A percentile compares a stretch with the other conserved stretches of the same genome.
These are phyloP conservation scores for Xerus inauris DNA, from an alignment of 2,113 vertebrate genomes.

Conservation along the genomic window DNA sequence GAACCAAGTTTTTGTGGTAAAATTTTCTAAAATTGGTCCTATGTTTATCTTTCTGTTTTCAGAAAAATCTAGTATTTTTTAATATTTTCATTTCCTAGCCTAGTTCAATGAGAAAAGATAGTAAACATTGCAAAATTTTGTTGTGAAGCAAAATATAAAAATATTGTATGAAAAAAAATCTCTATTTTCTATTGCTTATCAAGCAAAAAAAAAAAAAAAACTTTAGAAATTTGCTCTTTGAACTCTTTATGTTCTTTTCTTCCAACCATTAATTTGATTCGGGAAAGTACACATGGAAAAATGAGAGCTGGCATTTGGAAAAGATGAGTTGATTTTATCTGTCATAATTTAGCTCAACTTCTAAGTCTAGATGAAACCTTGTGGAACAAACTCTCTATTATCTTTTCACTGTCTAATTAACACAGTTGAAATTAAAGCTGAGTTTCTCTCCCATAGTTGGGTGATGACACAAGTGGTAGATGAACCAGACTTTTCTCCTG, in stretches of 20 bases:
- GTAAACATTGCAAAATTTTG: neutral
- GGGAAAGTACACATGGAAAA: constrained; percentile 43
- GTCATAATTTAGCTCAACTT: neutral
- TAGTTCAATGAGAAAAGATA: neutral
- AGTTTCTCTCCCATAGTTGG: neutral
- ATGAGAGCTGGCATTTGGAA: constrained; percentile 1
- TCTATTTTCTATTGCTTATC: neutral
- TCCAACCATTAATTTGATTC: constrained; percentile 10
- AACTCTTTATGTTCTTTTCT: neutral
- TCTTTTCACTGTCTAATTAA: constrained; percentile 48
- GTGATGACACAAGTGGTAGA: neutral
- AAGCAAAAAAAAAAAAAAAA: too few species aligned
- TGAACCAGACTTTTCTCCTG: neutral
- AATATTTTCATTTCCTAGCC: neutral
- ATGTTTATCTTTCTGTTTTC: neutral
- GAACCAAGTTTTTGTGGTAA: neutral
- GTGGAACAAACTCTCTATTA: neutral
- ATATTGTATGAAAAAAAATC: neutral
- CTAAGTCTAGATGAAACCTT: constrained; percentile 5
- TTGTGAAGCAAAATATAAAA: neutral
- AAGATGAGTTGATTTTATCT: constrained; percentile 27
- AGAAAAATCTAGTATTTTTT: constrained; percentile 9
- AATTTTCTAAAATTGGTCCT: neutral
- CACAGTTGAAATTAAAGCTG: neutral
- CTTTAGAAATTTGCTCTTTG: neutral